These are phyloP conservation scores for Saccostrea echinata DNA, from an alignment of 1,140 invertebrate species.

Conservation along the genomic window DNA sequence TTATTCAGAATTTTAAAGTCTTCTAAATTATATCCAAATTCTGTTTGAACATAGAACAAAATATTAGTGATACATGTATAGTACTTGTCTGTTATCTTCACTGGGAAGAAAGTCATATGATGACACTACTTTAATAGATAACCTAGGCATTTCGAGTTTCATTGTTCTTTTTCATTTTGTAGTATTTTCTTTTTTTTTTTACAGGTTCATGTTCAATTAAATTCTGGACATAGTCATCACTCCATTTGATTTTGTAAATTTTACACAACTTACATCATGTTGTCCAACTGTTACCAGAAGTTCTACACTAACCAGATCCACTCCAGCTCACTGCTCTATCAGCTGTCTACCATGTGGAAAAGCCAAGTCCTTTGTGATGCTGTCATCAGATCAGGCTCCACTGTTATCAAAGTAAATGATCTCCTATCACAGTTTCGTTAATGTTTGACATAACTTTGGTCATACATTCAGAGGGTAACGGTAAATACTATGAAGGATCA, in stretches of 20 bases:
- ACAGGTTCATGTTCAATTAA: background rate
- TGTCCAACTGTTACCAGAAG: constrained; percentile 48
- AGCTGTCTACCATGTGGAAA: constrained; percentile 54
- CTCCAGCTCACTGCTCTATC: constrained; percentile 53
- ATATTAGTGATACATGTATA: no score
- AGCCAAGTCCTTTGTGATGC: constrained; percentile 52
- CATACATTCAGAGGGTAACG: no score
- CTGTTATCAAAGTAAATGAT: constrained; percentile 38
- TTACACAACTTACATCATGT: background rate
- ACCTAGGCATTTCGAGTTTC: no score
- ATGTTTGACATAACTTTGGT: no score
- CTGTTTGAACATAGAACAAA: no score
- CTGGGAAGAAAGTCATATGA: no score
- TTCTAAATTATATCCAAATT: no score
- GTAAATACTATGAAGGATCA: no score
- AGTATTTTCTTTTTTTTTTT: background rate
- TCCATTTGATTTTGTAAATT: background rate
- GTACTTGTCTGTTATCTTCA: no score
- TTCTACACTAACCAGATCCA: constrained; percentile 55
- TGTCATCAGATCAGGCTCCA: constrained; percentile 43
- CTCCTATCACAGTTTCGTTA: no score
- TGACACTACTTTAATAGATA: no score
- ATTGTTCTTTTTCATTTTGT: background rate
- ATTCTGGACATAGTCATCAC: background rate
- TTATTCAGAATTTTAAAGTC: no score